Base-by-base conservation (phyloP, 2,888 invertebrate genomes). In the Disparrhopalites patrizii region DNA sequence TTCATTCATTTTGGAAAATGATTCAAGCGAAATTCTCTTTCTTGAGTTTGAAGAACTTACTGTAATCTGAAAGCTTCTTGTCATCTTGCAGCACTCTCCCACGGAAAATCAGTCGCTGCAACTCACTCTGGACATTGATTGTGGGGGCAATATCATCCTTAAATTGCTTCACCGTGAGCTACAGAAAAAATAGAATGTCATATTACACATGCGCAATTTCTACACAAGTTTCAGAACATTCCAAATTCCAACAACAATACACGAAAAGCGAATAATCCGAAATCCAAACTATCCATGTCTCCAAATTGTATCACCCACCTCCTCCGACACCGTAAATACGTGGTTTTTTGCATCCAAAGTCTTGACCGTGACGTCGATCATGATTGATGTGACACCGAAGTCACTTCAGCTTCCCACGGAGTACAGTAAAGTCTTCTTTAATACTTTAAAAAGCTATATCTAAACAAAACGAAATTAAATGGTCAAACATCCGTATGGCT, bases 51-150 rank as follows among this genome's bases (percentile, higher is more conserved):
- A 23, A 28, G 2, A n/a, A 47, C 79, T 79, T 82, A 90, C 92
- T 90, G 81, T 90, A 93, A 78, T 94, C 92, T 70, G 85, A 85
- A 28, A 97, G 83, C 77, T 86, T 88, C 75, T 88, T 89, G 15
- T 90, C 91, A 82, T 97, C 92, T 77, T 90, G 89, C 58, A 97
- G 81, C 28, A 96, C 93, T 79, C 92, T 84, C n/a, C 97, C 97
- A 78, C 92, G 92, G 79, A 92, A 96, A 76, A 97, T 97, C 40
- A 97, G 85, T 66, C 96, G 85, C 79, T 96, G 96, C 55, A 88
- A 86, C 69, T 88, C 88, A 7, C 88, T 86, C 27, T 90, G 84
- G 74, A 96, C 89, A 66, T 84, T 86, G 73, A 96, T 89, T 70
- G 87, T 85, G 58, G 87, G 87, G 3, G 86, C 85, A 71, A 93